A percentile compares a stretch with the other conserved stretches of the same genome.
Conservation (phyloP, 2,113 vertebrate genomes). For the Rhegmatorhina hoffmannsi region DNA sequence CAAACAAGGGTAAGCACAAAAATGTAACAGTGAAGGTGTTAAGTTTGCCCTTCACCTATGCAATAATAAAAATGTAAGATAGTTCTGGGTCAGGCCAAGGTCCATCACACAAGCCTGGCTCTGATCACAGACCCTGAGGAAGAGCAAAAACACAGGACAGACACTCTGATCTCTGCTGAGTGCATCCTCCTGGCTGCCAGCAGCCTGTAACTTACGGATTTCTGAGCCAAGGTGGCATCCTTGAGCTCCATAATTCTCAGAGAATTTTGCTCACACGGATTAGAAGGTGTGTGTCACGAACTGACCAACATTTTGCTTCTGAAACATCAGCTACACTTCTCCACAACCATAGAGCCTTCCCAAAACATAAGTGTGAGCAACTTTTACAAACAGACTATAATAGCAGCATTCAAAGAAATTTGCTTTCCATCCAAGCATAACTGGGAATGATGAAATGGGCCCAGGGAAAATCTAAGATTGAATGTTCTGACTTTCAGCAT, state of each 20-base stretch:
- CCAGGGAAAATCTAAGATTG: background rate
- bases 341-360: background rate
- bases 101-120: background rate
- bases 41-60: background rate
- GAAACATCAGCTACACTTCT: background rate
- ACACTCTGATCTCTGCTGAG: background rate
- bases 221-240: background rate
- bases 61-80: background rate
- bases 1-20: background rate
- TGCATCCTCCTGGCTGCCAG: background rate
- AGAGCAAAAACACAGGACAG: background rate
- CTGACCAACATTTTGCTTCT: background rate
- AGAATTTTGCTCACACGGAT: accelerated
- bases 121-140: background rate
- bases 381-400: background rate
- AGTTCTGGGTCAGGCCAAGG: background rate
- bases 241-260: background rate
- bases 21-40: background rate
- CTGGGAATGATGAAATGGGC: background rate
- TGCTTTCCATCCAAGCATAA: background rate
- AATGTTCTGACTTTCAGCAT: background rate
- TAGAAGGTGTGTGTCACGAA: background rate
- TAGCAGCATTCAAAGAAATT: background rate
- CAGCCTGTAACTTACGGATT: background rate
- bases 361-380: background rate